Evolutionary conservation across 1,140 invertebrate species (phyloP).

Genomic region (Heterodera schachtii): DNA sequence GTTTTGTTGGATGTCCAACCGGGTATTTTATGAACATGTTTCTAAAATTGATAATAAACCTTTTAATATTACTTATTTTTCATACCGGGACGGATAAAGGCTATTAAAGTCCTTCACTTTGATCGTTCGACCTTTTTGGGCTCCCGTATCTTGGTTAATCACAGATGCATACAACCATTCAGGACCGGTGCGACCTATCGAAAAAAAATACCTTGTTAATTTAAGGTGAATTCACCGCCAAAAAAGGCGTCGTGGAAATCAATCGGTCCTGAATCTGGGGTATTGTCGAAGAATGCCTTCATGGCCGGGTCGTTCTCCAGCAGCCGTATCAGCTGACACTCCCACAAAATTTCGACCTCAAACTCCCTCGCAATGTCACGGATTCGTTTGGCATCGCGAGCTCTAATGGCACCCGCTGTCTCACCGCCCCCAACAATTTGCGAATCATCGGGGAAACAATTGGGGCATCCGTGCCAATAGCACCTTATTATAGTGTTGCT

Average conservation of each 20-base stretch:
- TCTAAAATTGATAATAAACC: too few species aligned
- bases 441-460: not conserved
- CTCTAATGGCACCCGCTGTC: not conserved
- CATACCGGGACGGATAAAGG: not conserved
- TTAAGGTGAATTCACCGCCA: not conserved
- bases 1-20: too few species aligned
- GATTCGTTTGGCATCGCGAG: not conserved
- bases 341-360: not conserved
- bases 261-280: not conserved
- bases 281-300: not conserved
- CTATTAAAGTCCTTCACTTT: not conserved
- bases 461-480: not conserved
- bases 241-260: constrained; percentile 6
- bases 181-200: not conserved
- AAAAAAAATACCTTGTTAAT: too few species aligned
- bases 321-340: not conserved
- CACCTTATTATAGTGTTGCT: not conserved
- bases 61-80: too few species aligned
- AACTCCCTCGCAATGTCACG: not conserved
- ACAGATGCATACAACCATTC: not conserved
- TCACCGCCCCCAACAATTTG: not conserved
- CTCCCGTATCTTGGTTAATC: not conserved
- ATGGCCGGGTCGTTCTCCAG: not conserved
- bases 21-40: not conserved
- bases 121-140: not conserved